Conservation (phyloP, 1,140 invertebrate species). For the Trissolcus basalis region DNA sequence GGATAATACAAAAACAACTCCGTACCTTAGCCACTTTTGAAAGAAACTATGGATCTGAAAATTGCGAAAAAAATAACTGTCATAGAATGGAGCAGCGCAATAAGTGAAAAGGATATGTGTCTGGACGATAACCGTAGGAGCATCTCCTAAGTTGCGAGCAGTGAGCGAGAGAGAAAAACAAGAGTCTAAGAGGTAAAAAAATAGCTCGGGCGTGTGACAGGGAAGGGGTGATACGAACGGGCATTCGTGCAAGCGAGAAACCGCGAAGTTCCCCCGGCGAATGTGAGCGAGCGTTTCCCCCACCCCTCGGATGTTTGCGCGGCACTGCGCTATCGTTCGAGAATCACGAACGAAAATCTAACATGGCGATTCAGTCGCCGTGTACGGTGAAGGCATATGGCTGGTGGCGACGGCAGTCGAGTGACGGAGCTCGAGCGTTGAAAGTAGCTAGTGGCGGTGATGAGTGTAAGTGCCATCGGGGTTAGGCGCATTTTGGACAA, state of each 20-base stretch:
- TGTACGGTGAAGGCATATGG: slow-evolving; percentile 68
- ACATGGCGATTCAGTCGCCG: slow-evolving; percentile 74
- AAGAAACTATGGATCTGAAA: too few relatives aligned
- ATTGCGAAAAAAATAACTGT: not conserved
- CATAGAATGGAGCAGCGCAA: not conserved
- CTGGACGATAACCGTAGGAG: slow-evolving; percentile 1
- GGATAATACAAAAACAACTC: too few relatives aligned
- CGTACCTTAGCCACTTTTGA: too few relatives aligned
- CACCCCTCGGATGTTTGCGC: slow-evolving; percentile 18
- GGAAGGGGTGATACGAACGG: not conserved
- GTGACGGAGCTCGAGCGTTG: slow-evolving; percentile 44
- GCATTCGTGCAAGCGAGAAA: not conserved
- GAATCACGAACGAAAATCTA: slow-evolving; percentile 70
- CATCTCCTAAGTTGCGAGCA: not conserved
- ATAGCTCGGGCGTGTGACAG: not conserved
- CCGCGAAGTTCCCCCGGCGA: slow-evolving; percentile 13
- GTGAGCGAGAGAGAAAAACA: not conserved
- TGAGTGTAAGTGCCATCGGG: slow-evolving; percentile 63
- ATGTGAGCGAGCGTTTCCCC: slow-evolving; percentile 17
- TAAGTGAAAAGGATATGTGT: slow-evolving; percentile 1
- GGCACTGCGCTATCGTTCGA: slow-evolving; percentile 45
- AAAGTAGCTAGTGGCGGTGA: slow-evolving; percentile 57
- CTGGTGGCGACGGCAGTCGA: slow-evolving; percentile 52
- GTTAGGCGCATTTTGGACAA: slow-evolving; percentile 62
- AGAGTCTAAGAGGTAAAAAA: not conserved